Base-by-base conservation (phyloP, 2,113 vertebrate species). In the Hippocampus zosterae region DNA sequence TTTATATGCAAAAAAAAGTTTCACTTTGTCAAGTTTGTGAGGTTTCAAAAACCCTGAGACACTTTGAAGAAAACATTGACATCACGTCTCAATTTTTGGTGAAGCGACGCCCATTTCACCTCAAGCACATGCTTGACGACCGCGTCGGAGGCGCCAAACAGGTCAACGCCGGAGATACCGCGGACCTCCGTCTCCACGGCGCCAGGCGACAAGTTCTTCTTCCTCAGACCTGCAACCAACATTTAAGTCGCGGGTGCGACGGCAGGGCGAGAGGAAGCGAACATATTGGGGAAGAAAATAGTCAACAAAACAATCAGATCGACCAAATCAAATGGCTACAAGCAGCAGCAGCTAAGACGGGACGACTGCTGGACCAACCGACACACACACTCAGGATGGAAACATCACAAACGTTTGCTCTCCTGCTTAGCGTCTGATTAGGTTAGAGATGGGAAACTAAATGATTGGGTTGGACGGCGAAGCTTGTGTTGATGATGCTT, bases 41-140 rank as follows among this genome's bases (percentile, higher is more conserved):
- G 25, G 23, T 0, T 61, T 19, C 29, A 8, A 61, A 61, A 37
- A 61, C 18, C 18, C 19, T 10, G 52, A 48, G 13, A 53, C 8
- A 2, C 21, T 53, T 53, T 53, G 0, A 21, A 53, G 52, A n/a
- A 55, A 55, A 55, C 48, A 8, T 19, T 23, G 8, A n/a, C 52
- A 50, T 27, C 1, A 62, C 60, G 37, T 41, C 19, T 62, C 19
- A 4, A 4, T 7, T 60, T 18, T 19, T 8, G 2, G 6, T 18
- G 7, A 18, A 7, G 16, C 6, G 19, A 15, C 27, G 15, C 33
- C 60, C 15, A 21, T 8, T 23, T 44, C 42, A 98, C 96, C 96
- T 98, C 96, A 0, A 98, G 93, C 0, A 98, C 96, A 0, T 98
- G 96, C 77, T 98, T 98, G 71, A 98, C 96, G 15, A 98, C 96